A percentile compares a stretch with the other conserved stretches of the same genome.
phyloP scores from a whole-genome alignment of 2,888 invertebrate species.

The Drosophila mettleri region DNA sequence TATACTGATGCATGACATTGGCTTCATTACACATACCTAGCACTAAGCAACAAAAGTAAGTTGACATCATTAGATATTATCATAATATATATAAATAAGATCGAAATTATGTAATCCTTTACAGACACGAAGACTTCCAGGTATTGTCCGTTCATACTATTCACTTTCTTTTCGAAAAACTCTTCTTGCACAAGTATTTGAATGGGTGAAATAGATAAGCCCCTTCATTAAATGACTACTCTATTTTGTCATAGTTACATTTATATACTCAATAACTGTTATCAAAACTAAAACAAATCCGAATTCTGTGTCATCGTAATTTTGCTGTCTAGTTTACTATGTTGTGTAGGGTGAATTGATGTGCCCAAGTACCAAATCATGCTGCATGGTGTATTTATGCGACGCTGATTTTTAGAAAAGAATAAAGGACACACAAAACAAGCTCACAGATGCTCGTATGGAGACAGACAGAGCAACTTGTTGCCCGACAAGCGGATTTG shows the following conservation, averaged over 20 bases:
- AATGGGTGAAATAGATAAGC: neutral
- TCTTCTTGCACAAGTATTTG: neutral
- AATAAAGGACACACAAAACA: slow-evolving; percentile 26
- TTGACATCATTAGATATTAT: neutral
- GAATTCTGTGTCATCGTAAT: neutral
- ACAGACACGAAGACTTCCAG: too few relatives aligned
- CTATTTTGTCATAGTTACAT: neutral
- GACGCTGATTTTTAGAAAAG: slow-evolving; percentile 46
- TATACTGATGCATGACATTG: slow-evolving; percentile 66
- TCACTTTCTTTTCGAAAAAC: neutral
- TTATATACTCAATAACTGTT: neutral
- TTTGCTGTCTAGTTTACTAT: slow-evolving; percentile 31
- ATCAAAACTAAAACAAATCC: slow-evolving; percentile 5
- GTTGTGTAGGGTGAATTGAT: slow-evolving; percentile 44
- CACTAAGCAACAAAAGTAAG: slow-evolving; percentile 30
- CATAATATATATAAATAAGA: neutral
- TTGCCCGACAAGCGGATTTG: slow-evolving; percentile 46
- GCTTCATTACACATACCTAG: slow-evolving; percentile 46
- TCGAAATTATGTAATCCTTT: too few relatives aligned
- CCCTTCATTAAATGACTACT: neutral
- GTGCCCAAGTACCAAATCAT: slow-evolving; percentile 34
- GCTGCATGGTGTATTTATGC: slow-evolving; percentile 33
- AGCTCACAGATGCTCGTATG: slow-evolving; percentile 8
- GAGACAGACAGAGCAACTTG: slow-evolving; percentile 52
- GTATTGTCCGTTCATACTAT: neutral